Evolutionary conservation across 2,113 vertebrate genomes (phyloP).

Genomic region (Nesogale talazaci): DNA sequence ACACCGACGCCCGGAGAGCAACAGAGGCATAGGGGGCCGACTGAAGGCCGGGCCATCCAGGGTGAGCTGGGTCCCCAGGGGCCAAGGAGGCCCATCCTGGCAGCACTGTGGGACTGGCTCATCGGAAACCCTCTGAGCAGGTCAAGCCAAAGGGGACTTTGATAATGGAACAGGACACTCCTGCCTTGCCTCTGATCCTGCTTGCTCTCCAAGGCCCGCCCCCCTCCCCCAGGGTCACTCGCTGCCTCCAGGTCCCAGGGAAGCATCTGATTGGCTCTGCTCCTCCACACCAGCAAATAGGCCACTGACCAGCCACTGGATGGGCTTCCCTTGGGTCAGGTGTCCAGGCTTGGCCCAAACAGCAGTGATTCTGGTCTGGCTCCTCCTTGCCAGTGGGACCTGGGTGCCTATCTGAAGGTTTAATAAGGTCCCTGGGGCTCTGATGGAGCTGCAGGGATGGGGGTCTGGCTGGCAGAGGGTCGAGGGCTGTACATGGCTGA

Average conservation of each 20-base stretch:
- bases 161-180: neutral
- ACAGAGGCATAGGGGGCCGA: neutral
- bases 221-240: too few species aligned
- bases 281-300: neutral
- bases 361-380: fast-evolving
- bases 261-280: neutral
- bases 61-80: fast-evolving
- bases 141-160: fast-evolving
- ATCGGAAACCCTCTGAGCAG: neutral
- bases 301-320: neutral
- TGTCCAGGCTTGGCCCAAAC: neutral
- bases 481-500: neutral
- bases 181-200: fast-evolving
- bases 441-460: too few species aligned
- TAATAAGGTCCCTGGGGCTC: neutral
- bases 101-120: neutral
- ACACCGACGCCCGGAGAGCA: fast-evolving
- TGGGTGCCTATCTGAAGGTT: neutral
- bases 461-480: neutral
- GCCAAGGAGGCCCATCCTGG: neutral
- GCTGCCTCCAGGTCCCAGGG: neutral
- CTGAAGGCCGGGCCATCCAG: too few species aligned
- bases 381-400: neutral
- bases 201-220: fast-evolving
- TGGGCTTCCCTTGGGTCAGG: neutral